These are phyloP conservation scores for Drosophila bipectinata DNA, from an alignment of 1,140 invertebrate genomes.

Conservation along the genomic window DNA sequence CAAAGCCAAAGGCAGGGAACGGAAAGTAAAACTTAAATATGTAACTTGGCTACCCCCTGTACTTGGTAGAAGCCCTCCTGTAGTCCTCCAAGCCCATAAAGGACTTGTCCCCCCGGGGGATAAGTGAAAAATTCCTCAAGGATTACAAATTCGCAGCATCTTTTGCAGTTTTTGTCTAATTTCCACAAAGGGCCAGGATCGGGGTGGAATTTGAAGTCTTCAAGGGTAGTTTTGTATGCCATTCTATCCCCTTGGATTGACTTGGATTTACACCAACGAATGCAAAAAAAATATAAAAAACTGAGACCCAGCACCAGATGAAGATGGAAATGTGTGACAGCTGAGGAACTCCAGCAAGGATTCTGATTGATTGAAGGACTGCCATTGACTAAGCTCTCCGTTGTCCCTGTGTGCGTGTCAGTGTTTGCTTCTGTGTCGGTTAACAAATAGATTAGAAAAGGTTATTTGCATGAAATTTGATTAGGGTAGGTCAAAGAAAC, in stretches of 20 bases:
- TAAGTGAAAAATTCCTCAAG: constrained; percentile 78
- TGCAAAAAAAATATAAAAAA: constrained; percentile 12
- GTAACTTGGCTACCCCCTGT: constrained; percentile 54
- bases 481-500: constrained; percentile 74
- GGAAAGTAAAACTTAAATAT: constrained; percentile 79
- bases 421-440: constrained; percentile 48
- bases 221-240: constrained; percentile 37
- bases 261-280: constrained; percentile 70
- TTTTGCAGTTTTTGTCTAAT: constrained; percentile 75
- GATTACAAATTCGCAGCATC: constrained; percentile 81
- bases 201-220: constrained; percentile 46
- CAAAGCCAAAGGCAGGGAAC: constrained; percentile 7
- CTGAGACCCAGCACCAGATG: constrained; percentile 15
- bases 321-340: constrained; percentile 52
- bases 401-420: not conserved
- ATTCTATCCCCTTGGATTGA: constrained; percentile 64
- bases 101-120: constrained; percentile 56
- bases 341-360: constrained; percentile 53
- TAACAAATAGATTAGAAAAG: constrained; percentile 68
- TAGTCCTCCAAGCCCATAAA: not conserved
- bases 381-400: constrained; percentile 37
- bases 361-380: constrained; percentile 61
- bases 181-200: constrained; percentile 42
- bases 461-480: constrained; percentile 73
- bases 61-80: not conserved